Evolutionary conservation across 2,888 invertebrate genomes (phyloP).

Genomic region (Drosophila rellima): DNA sequence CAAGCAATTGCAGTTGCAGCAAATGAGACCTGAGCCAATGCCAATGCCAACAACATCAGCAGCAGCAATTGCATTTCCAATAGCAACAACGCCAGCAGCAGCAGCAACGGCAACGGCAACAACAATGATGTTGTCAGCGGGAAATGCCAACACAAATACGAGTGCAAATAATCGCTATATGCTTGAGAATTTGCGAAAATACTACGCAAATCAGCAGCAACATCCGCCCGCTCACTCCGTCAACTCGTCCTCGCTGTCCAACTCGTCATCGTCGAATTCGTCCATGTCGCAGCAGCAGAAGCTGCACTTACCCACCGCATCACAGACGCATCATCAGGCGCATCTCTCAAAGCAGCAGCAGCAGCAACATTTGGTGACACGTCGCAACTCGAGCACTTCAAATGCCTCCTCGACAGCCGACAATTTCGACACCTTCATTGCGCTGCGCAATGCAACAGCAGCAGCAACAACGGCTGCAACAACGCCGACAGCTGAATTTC

Average conservation of each 20-base stretch:
- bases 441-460: constrained; percentile 71
- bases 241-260: constrained; percentile 83
- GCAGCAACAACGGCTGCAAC: constrained; percentile 32
- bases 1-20: constrained; percentile 46
- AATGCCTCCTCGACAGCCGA: constrained; percentile 83
- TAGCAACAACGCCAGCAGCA: constrained; percentile 22
- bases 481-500: constrained; percentile 20
- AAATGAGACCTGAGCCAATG: constrained; percentile 42
- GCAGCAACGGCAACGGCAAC: constrained; percentile 44
- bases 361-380: constrained; percentile 64
- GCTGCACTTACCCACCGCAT: constrained; percentile 62
- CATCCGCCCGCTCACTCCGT: constrained; percentile 79
- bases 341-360: constrained; percentile 53
- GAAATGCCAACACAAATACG: constrained; percentile 50
- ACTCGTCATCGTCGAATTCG: constrained; percentile 83
- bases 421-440: constrained; percentile 84
- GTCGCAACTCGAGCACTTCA: constrained; percentile 82
- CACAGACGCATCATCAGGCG: constrained; percentile 30
- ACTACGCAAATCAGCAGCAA: constrained; percentile 82
- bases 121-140: constrained; percentile 47
- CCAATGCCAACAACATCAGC: constrained; percentile 37
- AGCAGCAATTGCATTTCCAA: constrained; percentile 40
- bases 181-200: constrained; percentile 84
- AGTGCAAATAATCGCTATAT: constrained; percentile 78
- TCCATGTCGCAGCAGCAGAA: constrained; percentile 81